Conservation (phyloP, 2,797 vertebrate genomes). For the Crocodylus rhombifer region DNA sequence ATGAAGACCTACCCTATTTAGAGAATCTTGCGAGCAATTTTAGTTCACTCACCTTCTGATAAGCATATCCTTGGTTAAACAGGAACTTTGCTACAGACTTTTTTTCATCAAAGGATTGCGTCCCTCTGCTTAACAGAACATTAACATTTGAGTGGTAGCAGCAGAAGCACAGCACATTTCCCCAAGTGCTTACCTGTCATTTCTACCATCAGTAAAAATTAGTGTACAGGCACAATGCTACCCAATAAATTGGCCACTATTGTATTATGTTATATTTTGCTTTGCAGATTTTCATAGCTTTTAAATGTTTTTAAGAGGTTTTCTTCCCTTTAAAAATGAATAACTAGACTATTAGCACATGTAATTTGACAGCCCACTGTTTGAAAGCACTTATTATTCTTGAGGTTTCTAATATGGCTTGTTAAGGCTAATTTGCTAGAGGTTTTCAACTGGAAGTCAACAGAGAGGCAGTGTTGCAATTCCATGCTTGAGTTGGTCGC, state of each 20-base stretch:
- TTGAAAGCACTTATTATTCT: conserved; percentile 6
- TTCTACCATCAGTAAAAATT: neutral
- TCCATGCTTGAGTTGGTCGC: neutral
- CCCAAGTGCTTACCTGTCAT: neutral
- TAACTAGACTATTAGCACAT: neutral
- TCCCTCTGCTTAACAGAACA: neutral
- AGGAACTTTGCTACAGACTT: neutral
- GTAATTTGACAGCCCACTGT: conserved; percentile 1
- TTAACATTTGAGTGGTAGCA: neutral
- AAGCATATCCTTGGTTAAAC: fast-evolving
- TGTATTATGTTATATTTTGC: neutral
- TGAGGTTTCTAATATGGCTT: conserved; percentile 30
- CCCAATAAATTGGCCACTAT: neutral
- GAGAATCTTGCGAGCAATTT: neutral
- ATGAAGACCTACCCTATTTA: neutral
- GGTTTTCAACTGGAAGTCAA: neutral
- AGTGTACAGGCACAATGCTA: fast-evolving
- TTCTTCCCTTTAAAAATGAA: neutral
- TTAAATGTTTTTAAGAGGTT: neutral
- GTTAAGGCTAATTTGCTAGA: conserved; percentile 13
- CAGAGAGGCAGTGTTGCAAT: neutral
- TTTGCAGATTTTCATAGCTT: neutral
- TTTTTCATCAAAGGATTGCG: neutral
- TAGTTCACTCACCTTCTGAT: too few species aligned
- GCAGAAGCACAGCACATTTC: neutral